Base-by-base conservation (phyloP, 2,888 invertebrate species). In the Coelopa pilipes region DNA sequence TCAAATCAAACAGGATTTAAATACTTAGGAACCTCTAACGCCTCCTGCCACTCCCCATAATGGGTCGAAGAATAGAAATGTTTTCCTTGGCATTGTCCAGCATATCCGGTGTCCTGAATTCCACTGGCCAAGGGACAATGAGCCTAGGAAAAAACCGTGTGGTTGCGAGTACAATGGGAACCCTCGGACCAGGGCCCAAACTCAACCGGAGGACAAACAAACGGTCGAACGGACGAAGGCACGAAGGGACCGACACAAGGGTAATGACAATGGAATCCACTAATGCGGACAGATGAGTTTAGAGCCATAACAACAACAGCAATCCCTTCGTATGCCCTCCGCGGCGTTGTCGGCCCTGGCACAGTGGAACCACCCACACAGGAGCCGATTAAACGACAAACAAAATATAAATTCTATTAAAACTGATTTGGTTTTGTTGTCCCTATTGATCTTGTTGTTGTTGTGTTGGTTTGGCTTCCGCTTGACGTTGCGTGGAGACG, bases 231-330 rank as follows among this genome's bases (percentile, higher is more conserved):
- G 57, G 21, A 59, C 19, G 21, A 59, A 59, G 21, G 24, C 17
- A 59, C 24, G 57, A 19, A 24, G 19, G 19, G 57, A 24, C 12
- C 57, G 19, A 21, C 21, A 59, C 57, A 59, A 59, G 17, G 57
- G 21, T 21, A 57, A 57, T 57, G 57, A 59, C 57, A 59, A 59
- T 59, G 57, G 24, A 59, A 59, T 59, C 57, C 17, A 59, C 57
- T 59, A 59, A 59, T 59, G 13, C 21, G 57, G 57, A 59, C 57
- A 59, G 57, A 59, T 59, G 57, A 59, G 57, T 59, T 59, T 59
- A 59, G 19, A 59, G 10, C 57, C 57, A 59, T 21, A 7, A 12
- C 21, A 59, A 21, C 57, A 59, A 59, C 57, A 57, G 7, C 57
- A 57, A 57, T n/a, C n/a, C n/a, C n/a, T n/a, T n/a, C n/a, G n/a